Conservation (phyloP, 2,888 invertebrate species). For the Orthosia gracilis region DNA sequence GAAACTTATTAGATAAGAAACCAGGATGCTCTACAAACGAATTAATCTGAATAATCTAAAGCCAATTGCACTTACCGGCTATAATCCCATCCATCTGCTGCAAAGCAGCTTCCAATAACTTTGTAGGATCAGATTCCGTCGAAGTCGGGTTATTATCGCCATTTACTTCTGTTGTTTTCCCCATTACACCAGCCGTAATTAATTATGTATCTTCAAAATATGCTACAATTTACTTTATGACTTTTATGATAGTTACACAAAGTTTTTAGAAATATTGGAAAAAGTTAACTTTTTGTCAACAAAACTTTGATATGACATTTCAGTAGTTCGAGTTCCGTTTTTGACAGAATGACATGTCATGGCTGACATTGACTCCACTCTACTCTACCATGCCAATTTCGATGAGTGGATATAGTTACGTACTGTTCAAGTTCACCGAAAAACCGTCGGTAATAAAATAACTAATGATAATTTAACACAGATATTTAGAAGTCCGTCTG, state of each 20-base stretch:
- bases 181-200: conserved; percentile 80
- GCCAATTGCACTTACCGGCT: conserved; percentile 91
- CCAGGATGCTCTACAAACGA: background rate
- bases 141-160: conserved; percentile 88
- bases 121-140: conserved; percentile 96
- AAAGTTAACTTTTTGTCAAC: conserved; percentile 85
- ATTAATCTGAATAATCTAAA: background rate
- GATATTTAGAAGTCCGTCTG: no score
- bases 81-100: conserved; percentile 97
- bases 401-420: no score
- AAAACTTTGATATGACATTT: conserved; percentile 78
- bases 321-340: conserved; percentile 17
- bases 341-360: conserved; percentile 44
- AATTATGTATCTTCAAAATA: conserved; percentile 33
- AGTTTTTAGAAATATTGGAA: conserved; percentile 62
- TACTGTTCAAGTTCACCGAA: no score
- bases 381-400: no score
- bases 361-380: conserved; percentile 40
- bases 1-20: background rate
- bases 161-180: conserved; percentile 87
- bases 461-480: no score
- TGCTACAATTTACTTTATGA: conserved; percentile 38
- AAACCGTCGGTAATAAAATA: no score
- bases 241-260: conserved; percentile 38
- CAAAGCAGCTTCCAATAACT: conserved; percentile 96